Conservation (phyloP, 2,888 invertebrate species). For the Hyposoter dolosus region DNA sequence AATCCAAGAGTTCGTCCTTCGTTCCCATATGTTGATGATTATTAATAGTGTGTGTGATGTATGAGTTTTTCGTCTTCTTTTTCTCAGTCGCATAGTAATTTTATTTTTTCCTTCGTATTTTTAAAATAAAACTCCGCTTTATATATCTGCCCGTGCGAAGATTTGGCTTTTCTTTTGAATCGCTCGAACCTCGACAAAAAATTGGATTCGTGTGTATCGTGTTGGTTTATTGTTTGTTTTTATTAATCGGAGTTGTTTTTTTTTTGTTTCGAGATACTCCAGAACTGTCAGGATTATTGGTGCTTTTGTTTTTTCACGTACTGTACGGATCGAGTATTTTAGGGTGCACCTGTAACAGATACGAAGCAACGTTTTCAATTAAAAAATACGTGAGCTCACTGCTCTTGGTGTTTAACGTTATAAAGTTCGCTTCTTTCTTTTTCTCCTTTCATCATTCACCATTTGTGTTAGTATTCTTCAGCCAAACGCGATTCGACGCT, state of each 20-base stretch:
- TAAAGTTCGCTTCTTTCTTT: neutral
- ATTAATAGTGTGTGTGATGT: conserved; percentile 27
- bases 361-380: conserved; percentile 72
- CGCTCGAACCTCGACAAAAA: conserved; percentile 32
- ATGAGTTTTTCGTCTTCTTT: conserved; percentile 47
- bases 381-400: conserved; percentile 49
- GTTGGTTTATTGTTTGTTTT: conserved; percentile 27
- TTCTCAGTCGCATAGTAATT: conserved; percentile 38
- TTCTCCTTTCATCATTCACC: neutral
- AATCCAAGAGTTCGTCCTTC: conserved; percentile 46
- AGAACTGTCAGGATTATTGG: conserved; percentile 75
- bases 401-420: conserved; percentile 22
- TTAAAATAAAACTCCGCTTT: conserved; percentile 19
- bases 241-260: conserved; percentile 35
- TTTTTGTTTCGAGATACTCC: conserved; percentile 76
- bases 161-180: conserved; percentile 19
- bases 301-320: conserved; percentile 77
- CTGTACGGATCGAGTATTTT: conserved; percentile 75
- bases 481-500: neutral
- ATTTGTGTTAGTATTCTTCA: neutral
- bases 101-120: conserved; percentile 26
- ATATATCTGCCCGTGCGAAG: conserved; percentile 36
- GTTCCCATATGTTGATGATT: conserved; percentile 35
- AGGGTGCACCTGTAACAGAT: conserved; percentile 83
- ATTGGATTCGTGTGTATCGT: conserved; percentile 26